phyloP scores from a whole-genome alignment of 2,113 vertebrate species.

The Ptilonorhynchus violaceus region DNA sequence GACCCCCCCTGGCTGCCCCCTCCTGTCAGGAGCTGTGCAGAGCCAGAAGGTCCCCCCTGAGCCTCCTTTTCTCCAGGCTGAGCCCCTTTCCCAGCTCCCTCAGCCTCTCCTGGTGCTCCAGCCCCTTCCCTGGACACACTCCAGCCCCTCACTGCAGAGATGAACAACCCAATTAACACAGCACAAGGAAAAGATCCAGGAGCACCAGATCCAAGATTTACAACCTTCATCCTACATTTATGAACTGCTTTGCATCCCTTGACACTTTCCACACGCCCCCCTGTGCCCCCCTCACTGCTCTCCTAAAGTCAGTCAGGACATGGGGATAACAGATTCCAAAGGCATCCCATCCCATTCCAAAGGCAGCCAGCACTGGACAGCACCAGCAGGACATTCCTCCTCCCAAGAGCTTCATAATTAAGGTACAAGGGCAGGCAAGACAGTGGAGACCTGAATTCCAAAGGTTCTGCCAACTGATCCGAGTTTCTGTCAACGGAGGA shows the following conservation, averaged over 20 bases:
- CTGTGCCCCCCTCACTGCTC: fast-evolving
- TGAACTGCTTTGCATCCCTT: background rate
- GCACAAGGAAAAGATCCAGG: background rate
- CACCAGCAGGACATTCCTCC: background rate
- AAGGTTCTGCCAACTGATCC: background rate
- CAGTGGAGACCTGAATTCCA: fast-evolving
- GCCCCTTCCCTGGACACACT: background rate
- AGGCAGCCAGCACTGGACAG: background rate
- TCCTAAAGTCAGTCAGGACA: background rate
- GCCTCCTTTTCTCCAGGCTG: background rate
- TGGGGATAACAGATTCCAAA: fast-evolving
- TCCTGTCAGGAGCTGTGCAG: background rate
- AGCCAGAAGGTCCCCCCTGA: background rate
- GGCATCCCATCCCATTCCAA: too few relatives aligned
- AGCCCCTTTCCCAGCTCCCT: background rate
- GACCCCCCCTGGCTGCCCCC: background rate
- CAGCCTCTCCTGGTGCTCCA: background rate
- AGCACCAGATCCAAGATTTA: background rate
- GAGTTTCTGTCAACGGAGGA: background rate
- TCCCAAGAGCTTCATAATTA: background rate
- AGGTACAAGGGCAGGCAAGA: background rate
- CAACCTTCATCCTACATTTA: background rate
- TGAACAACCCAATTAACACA: background rate
- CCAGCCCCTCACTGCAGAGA: background rate
- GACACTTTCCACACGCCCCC: too few relatives aligned